Base-by-base conservation (phyloP, 2,113 vertebrate species). In the Ursus arctos region DNA sequence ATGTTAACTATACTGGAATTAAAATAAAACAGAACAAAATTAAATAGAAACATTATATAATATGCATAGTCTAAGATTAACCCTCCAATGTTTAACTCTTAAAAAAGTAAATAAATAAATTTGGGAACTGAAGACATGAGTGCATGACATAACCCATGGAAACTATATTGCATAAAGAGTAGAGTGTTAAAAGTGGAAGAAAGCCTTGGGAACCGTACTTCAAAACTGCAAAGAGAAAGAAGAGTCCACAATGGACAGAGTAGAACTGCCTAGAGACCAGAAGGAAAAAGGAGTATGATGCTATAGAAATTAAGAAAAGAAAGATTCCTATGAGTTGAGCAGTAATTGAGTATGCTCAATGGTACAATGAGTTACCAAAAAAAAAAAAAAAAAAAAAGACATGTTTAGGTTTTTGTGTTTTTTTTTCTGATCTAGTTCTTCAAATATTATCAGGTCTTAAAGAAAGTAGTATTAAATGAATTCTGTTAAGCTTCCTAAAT, bases 371-470 rank as follows among this genome's bases (percentile, higher is more conserved):
- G 36, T 90, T 90, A 69, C 33, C 36, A 36, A 36, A 28, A 33
- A 33, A 43, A 40, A 51, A 36, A 36, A 36, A 36, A 36, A 36
- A 63, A 43, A 43, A 47, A 84, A 51, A 14, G 18, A 43, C 7
- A 51, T 31, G 43, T 61, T 82, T 74, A 40, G 40, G 36, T 36
- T 36, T 36, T 61, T 82, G 36, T 76, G 85, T 89, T 49, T 61
- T 90, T 96, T 89, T 61, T 90, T 96, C 84, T 26, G 26, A 85
- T 61, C 16, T 90, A 89, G 14, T 14, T 5, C 31, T 84, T 89
- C 4, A 12, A 89, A 33, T 82, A 67, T 24, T 82, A 67, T 76
- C 49, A 76, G 31, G 49, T 21, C 43, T 80, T 90, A 43, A 9
- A 61, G 43, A 72, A 77, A 31, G n/a, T 15, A 63, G 8, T 72